Percentiles rank a stretch among this genome's conserved stretches.
These are phyloP conservation scores for Cochlearius cochlearius DNA, from an alignment of 2,113 vertebrate genomes.

Conservation along the genomic window DNA sequence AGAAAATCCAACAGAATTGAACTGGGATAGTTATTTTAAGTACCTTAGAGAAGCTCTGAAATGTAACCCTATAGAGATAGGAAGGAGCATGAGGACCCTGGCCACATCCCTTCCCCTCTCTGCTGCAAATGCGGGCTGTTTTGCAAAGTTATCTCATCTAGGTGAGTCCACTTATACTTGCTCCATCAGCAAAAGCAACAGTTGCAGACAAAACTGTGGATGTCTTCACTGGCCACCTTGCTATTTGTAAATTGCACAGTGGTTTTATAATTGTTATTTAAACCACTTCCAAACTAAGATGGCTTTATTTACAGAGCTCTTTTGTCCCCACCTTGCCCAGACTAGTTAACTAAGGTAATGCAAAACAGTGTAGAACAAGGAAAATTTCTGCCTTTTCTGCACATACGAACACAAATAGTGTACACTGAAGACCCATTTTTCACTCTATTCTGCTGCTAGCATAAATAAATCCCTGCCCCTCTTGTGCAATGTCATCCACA, in stretches of 20 bases:
- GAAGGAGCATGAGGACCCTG: background rate
- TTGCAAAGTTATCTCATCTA: background rate
- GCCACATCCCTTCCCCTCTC: background rate
- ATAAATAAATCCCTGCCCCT: background rate
- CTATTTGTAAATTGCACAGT: background rate
- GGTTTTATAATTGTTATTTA: background rate
- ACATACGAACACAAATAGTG: background rate
- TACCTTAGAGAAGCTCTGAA: background rate
- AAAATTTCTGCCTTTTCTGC: background rate
- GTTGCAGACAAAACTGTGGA: background rate
- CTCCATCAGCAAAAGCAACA: background rate
- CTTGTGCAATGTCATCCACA: background rate
- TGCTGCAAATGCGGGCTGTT: background rate
- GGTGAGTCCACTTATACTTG: background rate
- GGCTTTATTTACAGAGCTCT: background rate
- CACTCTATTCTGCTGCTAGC: background rate
- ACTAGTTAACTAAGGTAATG: background rate
- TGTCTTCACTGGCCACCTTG: background rate
- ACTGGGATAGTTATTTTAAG: background rate
- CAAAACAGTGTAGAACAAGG: background rate
- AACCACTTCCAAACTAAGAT: background rate
- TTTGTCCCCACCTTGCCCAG: rapidly evolving
- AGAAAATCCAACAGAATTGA: background rate
- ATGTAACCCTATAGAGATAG: background rate
- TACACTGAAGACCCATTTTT: background rate